Conservation (phyloP, 2,888 invertebrate species). For the Diadegma fenestrale region DNA sequence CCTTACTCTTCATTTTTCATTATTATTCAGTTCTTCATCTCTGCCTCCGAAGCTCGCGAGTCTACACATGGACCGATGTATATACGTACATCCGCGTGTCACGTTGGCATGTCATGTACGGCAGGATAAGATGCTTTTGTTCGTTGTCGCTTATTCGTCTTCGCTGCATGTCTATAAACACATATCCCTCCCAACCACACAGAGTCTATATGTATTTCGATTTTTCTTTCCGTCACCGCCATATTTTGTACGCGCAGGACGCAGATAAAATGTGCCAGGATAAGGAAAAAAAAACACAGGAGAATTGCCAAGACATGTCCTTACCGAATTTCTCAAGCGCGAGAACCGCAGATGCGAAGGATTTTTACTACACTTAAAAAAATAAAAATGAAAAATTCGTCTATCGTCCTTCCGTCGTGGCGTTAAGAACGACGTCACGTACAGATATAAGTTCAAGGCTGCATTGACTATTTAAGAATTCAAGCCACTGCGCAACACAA, state of each 20-base stretch:
- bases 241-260: conserved; percentile 46
- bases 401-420: conserved; percentile 19
- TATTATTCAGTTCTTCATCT: conserved; percentile 54
- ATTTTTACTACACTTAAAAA: conserved; percentile 41
- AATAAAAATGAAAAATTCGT: not conserved
- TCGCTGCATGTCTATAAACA: conserved; percentile 22
- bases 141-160: conserved; percentile 28
- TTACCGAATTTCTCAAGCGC: conserved; percentile 51
- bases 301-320: conserved; percentile 45
- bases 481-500: conserved; percentile 57
- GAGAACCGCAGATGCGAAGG: conserved; percentile 63
- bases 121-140: conserved; percentile 35
- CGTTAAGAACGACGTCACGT: conserved; percentile 62
- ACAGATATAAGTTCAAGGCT: conserved; percentile 64
- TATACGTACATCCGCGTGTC: conserved; percentile 1
- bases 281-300: conserved; percentile 13
- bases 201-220: conserved; percentile 55
- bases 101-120: conserved; percentile 27
- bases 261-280: conserved; percentile 38
- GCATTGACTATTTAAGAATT: conserved; percentile 69
- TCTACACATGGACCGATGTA: not conserved
- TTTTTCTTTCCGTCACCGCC: conserved; percentile 60
- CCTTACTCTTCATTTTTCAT: conserved; percentile 60
- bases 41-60: not conserved
- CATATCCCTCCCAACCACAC: conserved; percentile 13